These are phyloP conservation scores for Smittia sp. DNA, from an alignment of 2,888 invertebrate species.

Conservation along the genomic window DNA sequence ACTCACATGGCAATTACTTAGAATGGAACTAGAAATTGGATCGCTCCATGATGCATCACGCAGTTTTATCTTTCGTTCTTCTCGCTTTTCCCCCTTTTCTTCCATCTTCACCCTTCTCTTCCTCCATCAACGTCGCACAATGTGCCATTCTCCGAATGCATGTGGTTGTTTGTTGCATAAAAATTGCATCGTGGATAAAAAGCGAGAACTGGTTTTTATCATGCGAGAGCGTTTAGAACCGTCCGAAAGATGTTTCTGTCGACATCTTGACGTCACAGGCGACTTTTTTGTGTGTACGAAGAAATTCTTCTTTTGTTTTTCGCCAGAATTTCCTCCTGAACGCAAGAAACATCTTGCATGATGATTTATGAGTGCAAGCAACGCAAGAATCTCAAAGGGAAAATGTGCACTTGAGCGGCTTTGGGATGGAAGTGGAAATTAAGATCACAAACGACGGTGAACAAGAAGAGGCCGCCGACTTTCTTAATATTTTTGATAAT, in stretches of 20 bases:
- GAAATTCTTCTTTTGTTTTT: neutral
- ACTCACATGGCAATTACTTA: neutral
- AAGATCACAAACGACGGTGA: constrained; percentile 27
- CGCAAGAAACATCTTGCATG: constrained; percentile 14
- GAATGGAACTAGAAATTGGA: neutral
- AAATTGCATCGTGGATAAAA: neutral
- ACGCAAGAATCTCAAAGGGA: neutral
- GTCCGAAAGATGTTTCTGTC: neutral
- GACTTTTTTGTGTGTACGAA: neutral
- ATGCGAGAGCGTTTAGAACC: neutral
- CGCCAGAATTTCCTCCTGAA: neutral
- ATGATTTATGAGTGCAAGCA: constrained; percentile 29
- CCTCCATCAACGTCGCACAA: neutral
- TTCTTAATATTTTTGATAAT: constrained; percentile 18
- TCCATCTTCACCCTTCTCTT: neutral
- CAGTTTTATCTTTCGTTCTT: neutral
- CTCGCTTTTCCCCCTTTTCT: neutral
- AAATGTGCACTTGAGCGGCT: neutral
- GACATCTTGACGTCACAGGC: neutral
- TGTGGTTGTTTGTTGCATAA: neutral
- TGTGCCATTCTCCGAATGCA: neutral
- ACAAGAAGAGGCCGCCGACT: neutral
- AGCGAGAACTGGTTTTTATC: neutral
- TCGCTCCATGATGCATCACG: neutral
- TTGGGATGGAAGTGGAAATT: constrained; percentile 23